phyloP scores from a whole-genome alignment of 2,797 vertebrate genomes.

The Acanthopagrus latus region DNA sequence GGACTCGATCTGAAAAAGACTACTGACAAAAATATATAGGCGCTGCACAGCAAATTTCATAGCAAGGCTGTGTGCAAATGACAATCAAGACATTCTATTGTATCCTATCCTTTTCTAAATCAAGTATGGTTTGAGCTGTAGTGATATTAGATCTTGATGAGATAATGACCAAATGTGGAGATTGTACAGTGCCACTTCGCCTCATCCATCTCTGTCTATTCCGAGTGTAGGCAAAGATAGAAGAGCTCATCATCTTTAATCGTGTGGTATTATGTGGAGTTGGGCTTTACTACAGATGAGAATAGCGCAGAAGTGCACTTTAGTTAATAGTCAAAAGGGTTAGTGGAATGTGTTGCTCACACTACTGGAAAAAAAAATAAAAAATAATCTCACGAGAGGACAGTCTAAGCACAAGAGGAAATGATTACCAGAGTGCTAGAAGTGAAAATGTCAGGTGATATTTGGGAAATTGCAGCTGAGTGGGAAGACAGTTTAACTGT shows the following conservation, averaged over 20 bases:
- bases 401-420: constrained; percentile 43
- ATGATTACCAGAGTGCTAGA: constrained; percentile 45
- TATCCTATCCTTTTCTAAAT: background rate
- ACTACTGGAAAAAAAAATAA: constrained; percentile 15
- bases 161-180: constrained; percentile 33
- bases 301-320: constrained; percentile 54
- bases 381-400: constrained; percentile 9
- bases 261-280: constrained; percentile 36
- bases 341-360: constrained; percentile 35
- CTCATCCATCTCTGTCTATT: constrained; percentile 32
- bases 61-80: too few species aligned
- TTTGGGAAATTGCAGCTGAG: constrained; percentile 41
- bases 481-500: constrained; percentile 30
- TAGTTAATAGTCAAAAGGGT: constrained; percentile 57
- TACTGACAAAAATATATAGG: background rate
- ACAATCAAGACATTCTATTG: too few species aligned
- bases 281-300: constrained; percentile 34
- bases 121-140: background rate
- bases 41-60: too few species aligned
- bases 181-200: constrained; percentile 17
- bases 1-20: too few species aligned
- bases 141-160: constrained; percentile 4
- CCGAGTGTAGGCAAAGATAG: constrained; percentile 31
- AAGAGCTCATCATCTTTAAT: constrained; percentile 54
- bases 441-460: constrained; percentile 47